Evolutionary conservation across 2,888 invertebrate species (phyloP).

Genomic region (Dynastes maya): DNA sequence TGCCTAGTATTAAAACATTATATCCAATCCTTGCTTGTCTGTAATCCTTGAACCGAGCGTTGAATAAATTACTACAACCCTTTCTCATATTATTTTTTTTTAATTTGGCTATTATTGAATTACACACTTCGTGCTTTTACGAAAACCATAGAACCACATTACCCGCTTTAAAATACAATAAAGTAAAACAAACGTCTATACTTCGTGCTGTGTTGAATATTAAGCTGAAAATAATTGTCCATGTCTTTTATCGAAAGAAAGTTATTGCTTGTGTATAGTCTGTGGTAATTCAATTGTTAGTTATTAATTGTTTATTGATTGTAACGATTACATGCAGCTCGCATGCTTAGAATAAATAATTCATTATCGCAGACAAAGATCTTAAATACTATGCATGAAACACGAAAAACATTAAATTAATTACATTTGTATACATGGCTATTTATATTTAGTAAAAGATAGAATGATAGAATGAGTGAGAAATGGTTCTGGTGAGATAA

Average conservation of each 20-base stretch:
- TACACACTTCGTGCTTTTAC: background rate
- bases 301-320: constrained; percentile 10
- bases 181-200: background rate
- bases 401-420: constrained; percentile 8
- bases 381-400: background rate
- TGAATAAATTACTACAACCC: too few species aligned
- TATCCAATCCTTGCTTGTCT: too few species aligned
- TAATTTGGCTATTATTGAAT: background rate
- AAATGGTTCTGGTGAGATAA: too few species aligned
- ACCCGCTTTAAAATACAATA: background rate
- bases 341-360: constrained; percentile 12
- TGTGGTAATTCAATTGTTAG: constrained; percentile 12
- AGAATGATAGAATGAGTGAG: too few species aligned
- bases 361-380: constrained; percentile 18
- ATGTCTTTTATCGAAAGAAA: background rate
- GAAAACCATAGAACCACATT: background rate
- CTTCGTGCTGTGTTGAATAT: background rate
- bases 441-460: too few species aligned
- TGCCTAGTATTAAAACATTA: too few species aligned
- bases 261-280: constrained; percentile 6
- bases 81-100: background rate
- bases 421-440: background rate
- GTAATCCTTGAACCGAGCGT: too few species aligned
- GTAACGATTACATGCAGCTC: background rate
- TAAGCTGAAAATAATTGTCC: background rate